Base-by-base conservation (phyloP, 2,113 vertebrate species). In the Chionis minor region DNA sequence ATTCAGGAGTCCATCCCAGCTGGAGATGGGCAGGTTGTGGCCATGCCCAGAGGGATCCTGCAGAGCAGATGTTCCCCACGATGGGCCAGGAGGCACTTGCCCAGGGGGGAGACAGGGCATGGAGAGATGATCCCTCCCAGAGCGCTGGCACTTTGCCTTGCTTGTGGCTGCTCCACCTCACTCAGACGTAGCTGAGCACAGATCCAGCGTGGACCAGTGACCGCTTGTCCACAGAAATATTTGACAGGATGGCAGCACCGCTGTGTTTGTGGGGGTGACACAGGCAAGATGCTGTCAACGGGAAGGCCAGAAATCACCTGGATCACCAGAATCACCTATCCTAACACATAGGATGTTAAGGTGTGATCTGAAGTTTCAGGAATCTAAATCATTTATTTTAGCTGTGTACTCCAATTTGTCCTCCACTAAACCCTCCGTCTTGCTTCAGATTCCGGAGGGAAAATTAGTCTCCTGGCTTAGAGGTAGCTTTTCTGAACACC, bases 221-320 rank as follows among this genome's bases (percentile, higher is more conserved):
- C 13, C 4, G 0, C 47, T 79, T 27, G 23, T 32, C 54, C 38
- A 63, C 10, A 62, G 52, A 66, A 59, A 67, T 0, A 2, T 24
- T 12, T 35, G 56, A 44, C 8, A 12, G 17, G 19, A 63, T 5
- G 12, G 3, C 66, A 93, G 44, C 47, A 28, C 10, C 0, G 0
- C 51, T 8, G 24, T 18, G 22, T 54, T 45, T 56, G 30, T 7
- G 22, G 22, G 49, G 18, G 26, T 33, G n/a, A 56, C 33, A 69
- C 28, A 28, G 0, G 2, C 5, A 3, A 16, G 77, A 19, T 44
- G n/a, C 30, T 91, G 59, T 45, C 75, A 94, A 18, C 4, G 2
- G 18, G 19, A 93, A 88, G 55, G 51, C 35, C 30, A 77, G 51
- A 9, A 9, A 71, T 28, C 61, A 55, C 33, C n/a, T n/a, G n/a